Base-by-base conservation (phyloP, 2,113 vertebrate genomes). In the Barbus barbus region DNA sequence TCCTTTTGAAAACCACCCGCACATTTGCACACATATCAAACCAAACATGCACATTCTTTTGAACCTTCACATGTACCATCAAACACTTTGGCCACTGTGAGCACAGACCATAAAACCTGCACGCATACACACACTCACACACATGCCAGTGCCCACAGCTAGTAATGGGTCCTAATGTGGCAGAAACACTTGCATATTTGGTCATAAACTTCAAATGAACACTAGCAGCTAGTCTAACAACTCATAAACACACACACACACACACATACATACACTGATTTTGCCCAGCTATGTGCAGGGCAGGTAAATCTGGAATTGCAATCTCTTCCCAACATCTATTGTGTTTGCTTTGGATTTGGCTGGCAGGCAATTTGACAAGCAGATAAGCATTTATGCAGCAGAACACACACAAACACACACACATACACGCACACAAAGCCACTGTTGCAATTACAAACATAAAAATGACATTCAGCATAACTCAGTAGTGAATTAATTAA, bases 31-130 rank as follows among this genome's bases (percentile, higher is more conserved):
- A 81, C 74, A 83, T 85, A 83, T 71, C 58, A 83, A 72, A 77
- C 81, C 83, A 85, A 81, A 83, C 84, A 86, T 82, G 81, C 78
- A 61, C 82, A 87, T 83, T 85, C 74, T 85, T 78, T 36, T 84
- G 36, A 84, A 83, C 80, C 65, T 87, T 87, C 81, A 80, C 80
- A 74, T 61, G 71, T 83, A 88, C 85, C 87, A 89, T 91, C 90
- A 92, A 84, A 92, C 84, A 85, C 81, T 88, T 76, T 84, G 53
- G 53, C 51, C 89, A 89, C 89, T 90, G 85, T 89, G 90, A 88
- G 61, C 20, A 78, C 85, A 87, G 85, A 82, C 87, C 90, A 41
- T 93, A 92, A 93, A 91, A 88, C 85, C 46, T n/a, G 60, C 83
- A 83, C 89, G 77, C 51, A 48, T 9, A 77, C 56, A 83, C 79